Evolutionary conservation across 2,797 vertebrate genomes (phyloP).

Genomic region (Crocodylus rhombifer): DNA sequence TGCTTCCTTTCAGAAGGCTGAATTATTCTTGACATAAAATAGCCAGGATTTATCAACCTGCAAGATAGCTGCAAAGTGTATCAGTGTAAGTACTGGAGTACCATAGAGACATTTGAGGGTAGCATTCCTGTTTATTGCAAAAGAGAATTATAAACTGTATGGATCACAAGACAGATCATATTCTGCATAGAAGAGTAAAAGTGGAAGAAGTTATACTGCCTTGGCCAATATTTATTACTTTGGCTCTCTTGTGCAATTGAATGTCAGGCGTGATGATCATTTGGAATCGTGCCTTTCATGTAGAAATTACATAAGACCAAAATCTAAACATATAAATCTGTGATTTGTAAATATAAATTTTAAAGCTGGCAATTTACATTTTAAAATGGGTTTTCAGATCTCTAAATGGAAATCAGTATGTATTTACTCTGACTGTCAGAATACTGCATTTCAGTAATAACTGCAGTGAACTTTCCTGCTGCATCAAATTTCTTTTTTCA

Average conservation of each 20-base stretch:
- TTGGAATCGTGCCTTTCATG: background rate
- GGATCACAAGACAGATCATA: background rate
- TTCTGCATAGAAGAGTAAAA: background rate
- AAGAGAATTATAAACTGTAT: background rate
- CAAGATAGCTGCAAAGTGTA: background rate
- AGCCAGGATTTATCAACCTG: background rate
- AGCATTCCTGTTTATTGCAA: background rate
- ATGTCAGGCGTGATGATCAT: background rate
- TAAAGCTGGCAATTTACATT: background rate
- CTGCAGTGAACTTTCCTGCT: background rate
- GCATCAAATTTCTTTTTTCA: constrained; percentile 32
- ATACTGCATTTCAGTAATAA: background rate
- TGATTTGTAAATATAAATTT: background rate
- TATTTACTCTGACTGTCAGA: background rate
- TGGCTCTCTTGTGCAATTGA: background rate
- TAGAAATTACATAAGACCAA: background rate
- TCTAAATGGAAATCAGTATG: background rate
- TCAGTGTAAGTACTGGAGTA: background rate
- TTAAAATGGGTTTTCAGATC: background rate
- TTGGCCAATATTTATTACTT: background rate
- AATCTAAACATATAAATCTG: background rate
- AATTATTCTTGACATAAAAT: background rate
- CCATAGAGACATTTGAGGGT: fast-evolving
- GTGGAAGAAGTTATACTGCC: background rate
- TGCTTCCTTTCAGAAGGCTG: background rate